Percentiles rank a stretch among this genome's conserved stretches.
These are phyloP conservation scores for Cylindroiulus punctatus DNA, from an alignment of 2,888 invertebrate genomes.

Conservation along the genomic window DNA sequence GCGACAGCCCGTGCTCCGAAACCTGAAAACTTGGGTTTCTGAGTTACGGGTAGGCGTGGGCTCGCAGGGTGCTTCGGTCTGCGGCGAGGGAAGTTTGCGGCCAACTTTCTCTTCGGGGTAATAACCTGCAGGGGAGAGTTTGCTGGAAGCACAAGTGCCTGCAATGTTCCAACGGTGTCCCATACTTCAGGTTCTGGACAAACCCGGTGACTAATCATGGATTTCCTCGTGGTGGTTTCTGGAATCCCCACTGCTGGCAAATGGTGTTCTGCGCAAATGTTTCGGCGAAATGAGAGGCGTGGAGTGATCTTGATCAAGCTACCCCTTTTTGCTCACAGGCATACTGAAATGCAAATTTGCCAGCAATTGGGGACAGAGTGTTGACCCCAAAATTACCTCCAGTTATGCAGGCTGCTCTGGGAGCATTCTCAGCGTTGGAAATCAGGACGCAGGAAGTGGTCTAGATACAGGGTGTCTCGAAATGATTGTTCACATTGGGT, in stretches of 20 bases:
- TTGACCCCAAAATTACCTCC: not conserved
- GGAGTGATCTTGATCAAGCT: not conserved
- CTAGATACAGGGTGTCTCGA: not conserved
- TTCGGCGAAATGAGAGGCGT: not conserved
- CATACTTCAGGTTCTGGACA: not conserved
- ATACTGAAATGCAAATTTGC: not conserved
- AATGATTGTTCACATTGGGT: too few relatives aligned
- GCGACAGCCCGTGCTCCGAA: not conserved
- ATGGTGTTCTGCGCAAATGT: not conserved
- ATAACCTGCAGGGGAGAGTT: not conserved
- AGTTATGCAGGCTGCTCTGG: not conserved
- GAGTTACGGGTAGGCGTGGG: not conserved
- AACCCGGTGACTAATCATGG: not conserved
- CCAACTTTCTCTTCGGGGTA: not conserved
- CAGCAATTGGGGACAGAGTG: not conserved
- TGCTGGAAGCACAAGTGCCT: not conserved
- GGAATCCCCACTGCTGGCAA: constrained; percentile 20
- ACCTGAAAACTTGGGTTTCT: constrained; percentile 13
- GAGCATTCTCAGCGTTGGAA: not conserved
- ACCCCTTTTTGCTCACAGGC: not conserved
- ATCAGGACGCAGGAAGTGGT: constrained; percentile 12
- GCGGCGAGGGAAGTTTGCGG: not conserved
- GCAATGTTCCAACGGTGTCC: too few relatives aligned
- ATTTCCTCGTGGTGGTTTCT: not conserved
- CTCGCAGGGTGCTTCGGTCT: not conserved